Evolutionary conservation across 2,113 vertebrate species (phyloP).

Genomic region (Pachypanchax playfairii): DNA sequence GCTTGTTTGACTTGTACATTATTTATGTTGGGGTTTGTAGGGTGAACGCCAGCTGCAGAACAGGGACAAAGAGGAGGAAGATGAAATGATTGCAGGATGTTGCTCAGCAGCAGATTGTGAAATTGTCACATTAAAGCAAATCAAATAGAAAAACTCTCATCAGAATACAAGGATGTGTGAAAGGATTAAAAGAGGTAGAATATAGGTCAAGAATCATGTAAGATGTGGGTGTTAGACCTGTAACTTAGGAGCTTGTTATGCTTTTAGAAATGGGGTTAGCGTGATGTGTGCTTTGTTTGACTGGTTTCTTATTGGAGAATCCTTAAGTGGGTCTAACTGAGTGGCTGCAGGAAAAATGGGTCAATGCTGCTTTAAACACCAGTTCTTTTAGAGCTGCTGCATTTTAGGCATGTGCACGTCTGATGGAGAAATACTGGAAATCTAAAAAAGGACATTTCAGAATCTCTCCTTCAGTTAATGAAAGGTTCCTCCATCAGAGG

Average conservation of each 20-base stretch:
- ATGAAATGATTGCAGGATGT: conserved; percentile 24
- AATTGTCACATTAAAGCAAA: conserved; percentile 4
- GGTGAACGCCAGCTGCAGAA: conserved; percentile 15
- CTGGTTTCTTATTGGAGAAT: conserved; percentile 53
- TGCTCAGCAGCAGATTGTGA: background rate
- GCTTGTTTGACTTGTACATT: conserved; percentile 21
- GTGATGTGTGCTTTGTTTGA: conserved; percentile 26
- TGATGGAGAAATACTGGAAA: background rate
- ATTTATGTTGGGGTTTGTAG: conserved; percentile 20
- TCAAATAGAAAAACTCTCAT: conserved; percentile 10
- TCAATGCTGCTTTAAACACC: conserved; percentile 74
- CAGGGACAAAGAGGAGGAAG: background rate
- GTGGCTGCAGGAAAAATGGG: conserved; percentile 65
- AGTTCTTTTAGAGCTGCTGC: conserved; percentile 35
- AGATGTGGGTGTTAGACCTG: conserved; percentile 22
- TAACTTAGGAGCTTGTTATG: conserved; percentile 27
- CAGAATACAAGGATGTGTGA: background rate
- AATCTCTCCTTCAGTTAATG: conserved; percentile 26
- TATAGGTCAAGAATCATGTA: background rate
- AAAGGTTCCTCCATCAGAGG: conserved; percentile 38
- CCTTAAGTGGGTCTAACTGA: conserved; percentile 57
- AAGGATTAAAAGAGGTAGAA: background rate
- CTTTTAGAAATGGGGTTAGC: conserved; percentile 51
- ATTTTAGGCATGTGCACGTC: conserved; percentile 5
- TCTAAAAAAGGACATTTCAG: background rate